phyloP scores from a whole-genome alignment of 2,888 invertebrate genomes.

The Diachrysia chrysitis region DNA sequence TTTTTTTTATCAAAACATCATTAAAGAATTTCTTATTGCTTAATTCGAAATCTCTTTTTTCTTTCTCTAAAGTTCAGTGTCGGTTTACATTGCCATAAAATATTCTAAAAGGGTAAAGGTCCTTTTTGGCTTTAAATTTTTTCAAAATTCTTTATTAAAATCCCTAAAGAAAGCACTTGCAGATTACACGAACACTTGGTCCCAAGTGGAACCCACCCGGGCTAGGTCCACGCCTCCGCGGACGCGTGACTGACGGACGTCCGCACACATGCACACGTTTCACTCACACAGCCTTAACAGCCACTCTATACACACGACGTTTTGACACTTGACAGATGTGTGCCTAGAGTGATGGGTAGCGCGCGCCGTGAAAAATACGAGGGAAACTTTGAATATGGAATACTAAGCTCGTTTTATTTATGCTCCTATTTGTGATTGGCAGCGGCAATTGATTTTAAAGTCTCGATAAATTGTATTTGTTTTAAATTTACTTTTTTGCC shows the following conservation, averaged over 20 bases:
- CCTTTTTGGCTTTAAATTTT: too few species aligned
- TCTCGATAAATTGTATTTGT: slow-evolving; percentile 19
- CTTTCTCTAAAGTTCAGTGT: too few species aligned
- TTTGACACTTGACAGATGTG: slow-evolving; percentile 63
- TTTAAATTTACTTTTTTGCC: neutral
- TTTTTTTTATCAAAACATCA: too few species aligned
- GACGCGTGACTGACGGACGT: slow-evolving; percentile 82
- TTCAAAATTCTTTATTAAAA: neutral
- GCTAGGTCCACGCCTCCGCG: slow-evolving; percentile 70
- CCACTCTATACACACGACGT: slow-evolving; percentile 30
- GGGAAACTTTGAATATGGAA: slow-evolving; percentile 60
- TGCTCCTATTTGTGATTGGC: slow-evolving; percentile 55
- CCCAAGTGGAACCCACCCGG: slow-evolving; percentile 57
- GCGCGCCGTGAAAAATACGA: slow-evolving; percentile 55
- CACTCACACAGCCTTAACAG: slow-evolving; percentile 50
- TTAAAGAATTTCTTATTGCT: too few species aligned
- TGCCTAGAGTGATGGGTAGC: slow-evolving; percentile 57
- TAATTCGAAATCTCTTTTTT: too few species aligned
- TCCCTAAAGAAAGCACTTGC: neutral
- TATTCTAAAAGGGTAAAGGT: too few species aligned
- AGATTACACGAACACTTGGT: slow-evolving; percentile 6
- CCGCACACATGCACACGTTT: slow-evolving; percentile 62
- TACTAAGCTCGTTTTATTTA: slow-evolving; percentile 58
- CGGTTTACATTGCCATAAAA: too few species aligned
- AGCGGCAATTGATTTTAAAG: slow-evolving; percentile 52